Evolutionary conservation across 2,113 vertebrate species (phyloP), one percentile per base, ranked within the genome.

Genomic region (Pimephales promelas): DNA sequence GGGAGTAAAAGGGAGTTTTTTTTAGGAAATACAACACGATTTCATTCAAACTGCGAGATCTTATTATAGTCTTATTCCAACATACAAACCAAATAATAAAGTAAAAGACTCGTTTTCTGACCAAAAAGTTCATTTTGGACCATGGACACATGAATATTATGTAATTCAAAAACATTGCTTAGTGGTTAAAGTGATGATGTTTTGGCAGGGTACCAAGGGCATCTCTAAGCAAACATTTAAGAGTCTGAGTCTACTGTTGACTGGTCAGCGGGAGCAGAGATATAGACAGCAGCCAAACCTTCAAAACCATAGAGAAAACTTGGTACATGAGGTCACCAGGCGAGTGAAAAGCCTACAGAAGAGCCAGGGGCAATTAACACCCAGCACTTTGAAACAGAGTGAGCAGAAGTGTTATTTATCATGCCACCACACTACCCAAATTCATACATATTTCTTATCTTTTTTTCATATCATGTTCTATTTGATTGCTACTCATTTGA

Each of bases 201-300:
- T 68, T 64, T 31, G 10, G 3, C 49, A 95, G 93, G 90, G 61
- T 18, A 74, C 83, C 1, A 92, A 90, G 36, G 91, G 92, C 82
- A 93, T 94, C 54, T 61, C 94, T 0, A 24, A 31, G 36, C 80
- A 75, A 64, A 92, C 88, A 28, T 79, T 90, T 52, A 87, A 62
- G 77, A 90, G 70, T 8, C 81, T 95, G 79, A 92, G 86, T 79
- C 52, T 81, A 18, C 18, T 90, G 49, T 20, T 94, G 56, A 86
- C 43, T 79, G 52, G 28, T 2, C 90, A 94, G 56, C 84, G 87
- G 52, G 89, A 92, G 34, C 91, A 90, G 87, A 90, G 83, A 82
- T 87, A 85, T 22, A 88, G 74, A 52, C 88, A 83, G 47, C 89
- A 90, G 82, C 81, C 91, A 0, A 62, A 81, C 56, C 89, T 94